Evolutionary conservation across 2,888 invertebrate genomes (phyloP).

Genomic region (Sinohyriopsis cumingii): DNA sequence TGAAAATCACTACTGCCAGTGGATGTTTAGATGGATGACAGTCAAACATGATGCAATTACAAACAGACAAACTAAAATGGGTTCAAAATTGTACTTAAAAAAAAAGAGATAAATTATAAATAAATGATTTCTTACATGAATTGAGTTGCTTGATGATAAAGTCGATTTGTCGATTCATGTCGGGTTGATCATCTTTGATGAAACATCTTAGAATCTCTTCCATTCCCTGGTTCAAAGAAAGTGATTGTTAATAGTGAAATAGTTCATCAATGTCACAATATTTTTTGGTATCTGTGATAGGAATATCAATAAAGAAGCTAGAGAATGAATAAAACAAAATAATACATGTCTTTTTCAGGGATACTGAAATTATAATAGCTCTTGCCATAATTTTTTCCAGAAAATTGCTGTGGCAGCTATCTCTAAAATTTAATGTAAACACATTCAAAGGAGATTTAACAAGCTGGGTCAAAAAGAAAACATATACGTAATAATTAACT

Average conservation of each 20-base stretch:
- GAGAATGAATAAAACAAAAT: too few relatives aligned
- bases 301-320: too few relatives aligned
- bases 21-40: background rate
- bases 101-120: background rate
- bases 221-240: constrained; percentile 64
- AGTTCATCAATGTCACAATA: background rate
- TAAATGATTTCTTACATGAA: constrained; percentile 54
- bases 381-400: too few relatives aligned
- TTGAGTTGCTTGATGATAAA: constrained; percentile 73
- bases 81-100: background rate
- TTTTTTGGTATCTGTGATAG: too few relatives aligned
- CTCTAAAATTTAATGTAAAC: too few relatives aligned
- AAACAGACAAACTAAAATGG: background rate
- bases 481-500: too few relatives aligned
- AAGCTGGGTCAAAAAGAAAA: too few relatives aligned
- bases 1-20: background rate
- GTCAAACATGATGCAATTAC: background rate
- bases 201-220: constrained; percentile 71
- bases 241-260: background rate
- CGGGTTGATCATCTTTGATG: constrained; percentile 69
- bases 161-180: constrained; percentile 73
- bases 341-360: too few relatives aligned
- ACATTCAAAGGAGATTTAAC: too few relatives aligned
- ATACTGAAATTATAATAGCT: too few relatives aligned
- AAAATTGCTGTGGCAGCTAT: too few relatives aligned